Evolutionary conservation across 2,888 invertebrate species (phyloP), one percentile per base, ranked within the genome.

Genomic region (Brachyptera putata): DNA sequence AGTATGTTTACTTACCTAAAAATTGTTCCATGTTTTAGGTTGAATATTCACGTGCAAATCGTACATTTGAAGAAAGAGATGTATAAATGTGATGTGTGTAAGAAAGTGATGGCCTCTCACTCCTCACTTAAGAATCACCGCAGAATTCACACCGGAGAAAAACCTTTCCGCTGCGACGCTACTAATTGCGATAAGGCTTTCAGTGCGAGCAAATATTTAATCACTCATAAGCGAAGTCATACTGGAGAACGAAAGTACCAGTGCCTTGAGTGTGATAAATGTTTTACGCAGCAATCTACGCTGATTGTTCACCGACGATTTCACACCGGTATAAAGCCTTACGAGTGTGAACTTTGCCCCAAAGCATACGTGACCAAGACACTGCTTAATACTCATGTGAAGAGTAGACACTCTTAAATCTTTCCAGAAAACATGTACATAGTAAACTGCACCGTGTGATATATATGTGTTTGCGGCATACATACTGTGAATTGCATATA

Each of bases 201-300:
- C 36, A 77, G 78, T 1, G 74, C 76, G 24, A 74, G 74, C 21
- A 72, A 73, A 60, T 74, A 77, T 0, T 58, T 79, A 11, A 72
- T 69, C 22, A 75, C 56, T 16, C 79, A 79, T 37, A 75, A 39
- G 7, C 57, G 56, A n/a, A 53, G 61, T 0, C 84, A 84, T 61
- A 79, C 78, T 1, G 80, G 80, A 1, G 72, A 79, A 0, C 74
- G 81, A 56, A 82, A 82, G 1, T 81, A 76, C 56, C 75, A 78
- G 30, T 83, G 83, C 64, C 76, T 78, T 4, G 73, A 76, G 73
- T 75, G 74, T 58, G 74, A 74, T 39, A 75, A 75, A 62, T 30
- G 30, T 30, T 66, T 65, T 25, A 65, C 59, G 1, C 62, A 62
- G 41, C 58, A 56, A 2, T 53, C 58, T 4, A 43, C 62, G 1